Evolutionary conservation across 2,888 invertebrate genomes (phyloP).

Genomic region (Microchrysa polita): DNA sequence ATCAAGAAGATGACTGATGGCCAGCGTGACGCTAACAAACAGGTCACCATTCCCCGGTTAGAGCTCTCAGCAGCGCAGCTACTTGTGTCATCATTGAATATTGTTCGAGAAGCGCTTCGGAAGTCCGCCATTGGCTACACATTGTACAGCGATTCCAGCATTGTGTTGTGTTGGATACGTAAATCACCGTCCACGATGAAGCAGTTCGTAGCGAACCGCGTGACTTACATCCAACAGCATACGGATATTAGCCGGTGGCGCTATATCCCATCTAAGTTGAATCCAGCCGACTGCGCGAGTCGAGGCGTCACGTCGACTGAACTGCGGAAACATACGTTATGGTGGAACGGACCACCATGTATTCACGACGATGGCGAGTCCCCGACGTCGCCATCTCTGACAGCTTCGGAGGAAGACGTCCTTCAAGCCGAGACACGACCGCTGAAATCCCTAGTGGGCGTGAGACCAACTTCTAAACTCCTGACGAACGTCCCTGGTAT

Average conservation of each 20-base stretch:
- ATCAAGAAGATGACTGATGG: not conserved
- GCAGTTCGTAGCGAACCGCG: not conserved
- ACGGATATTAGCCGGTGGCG: not conserved
- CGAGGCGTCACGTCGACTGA: constrained; percentile 28
- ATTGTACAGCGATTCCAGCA: not conserved
- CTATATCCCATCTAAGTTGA: constrained; percentile 14
- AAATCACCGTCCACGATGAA: not conserved
- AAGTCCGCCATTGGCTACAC: no score
- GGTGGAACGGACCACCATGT: constrained; percentile 43
- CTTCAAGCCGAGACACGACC: no score
- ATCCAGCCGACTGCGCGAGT: constrained; percentile 6
- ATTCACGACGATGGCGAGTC: constrained; percentile 8
- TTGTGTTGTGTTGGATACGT: not conserved
- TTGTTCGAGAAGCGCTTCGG: no score
- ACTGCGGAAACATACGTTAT: constrained; percentile 42
- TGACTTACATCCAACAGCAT: not conserved
- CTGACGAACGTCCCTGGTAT: no score
- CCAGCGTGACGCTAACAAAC: not conserved
- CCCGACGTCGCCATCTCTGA: no score
- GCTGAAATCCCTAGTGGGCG: no score
- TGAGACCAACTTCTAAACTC: no score
- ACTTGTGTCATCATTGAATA: no score
- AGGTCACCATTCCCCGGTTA: constrained; percentile 13
- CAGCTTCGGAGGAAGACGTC: no score
- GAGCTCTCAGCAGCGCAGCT: not conserved